Conservation (phyloP, 2,797 vertebrate species). For the Enteromius radiatus region DNA sequence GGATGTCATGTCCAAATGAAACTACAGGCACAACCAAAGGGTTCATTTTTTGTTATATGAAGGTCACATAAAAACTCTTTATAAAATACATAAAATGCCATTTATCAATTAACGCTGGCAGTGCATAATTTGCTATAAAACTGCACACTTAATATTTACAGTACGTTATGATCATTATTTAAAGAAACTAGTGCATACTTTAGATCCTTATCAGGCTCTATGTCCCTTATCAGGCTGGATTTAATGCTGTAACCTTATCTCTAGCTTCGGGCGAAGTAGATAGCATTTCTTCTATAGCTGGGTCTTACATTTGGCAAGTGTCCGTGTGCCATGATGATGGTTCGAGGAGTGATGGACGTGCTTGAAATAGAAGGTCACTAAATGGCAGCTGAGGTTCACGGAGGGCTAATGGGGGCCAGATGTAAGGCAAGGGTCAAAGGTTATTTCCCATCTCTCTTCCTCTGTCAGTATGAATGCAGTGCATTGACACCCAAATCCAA, state of each 20-base stretch:
- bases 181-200: slow-evolving; percentile 54
- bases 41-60: neutral
- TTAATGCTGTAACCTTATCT: slow-evolving; percentile 74
- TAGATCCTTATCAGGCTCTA: slow-evolving; percentile 10
- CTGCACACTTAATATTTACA: slow-evolving; percentile 53
- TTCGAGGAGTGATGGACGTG: slow-evolving; percentile 65
- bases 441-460: slow-evolving; percentile 56
- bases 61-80: neutral
- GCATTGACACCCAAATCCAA: slow-evolving; percentile 45
- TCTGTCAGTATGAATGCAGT: slow-evolving; percentile 49
- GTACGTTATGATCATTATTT: slow-evolving; percentile 47
- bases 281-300: slow-evolving; percentile 63
- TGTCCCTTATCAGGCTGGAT: slow-evolving; percentile 53
- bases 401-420: slow-evolving; percentile 53
- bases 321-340: slow-evolving; percentile 62
- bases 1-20: slow-evolving; percentile 25
- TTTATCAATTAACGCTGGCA: neutral
- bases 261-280: slow-evolving; percentile 69
- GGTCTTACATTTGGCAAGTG: slow-evolving; percentile 60
- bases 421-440: slow-evolving; percentile 55
- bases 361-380: slow-evolving; percentile 39
- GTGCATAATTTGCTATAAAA: slow-evolving; percentile 39
- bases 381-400: slow-evolving; percentile 36
- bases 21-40: neutral
- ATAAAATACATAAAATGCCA: neutral